Evolutionary conservation across 2,797 vertebrate species (phyloP), one percentile per base, ranked within the genome.

Genomic region (Spinus olivaceus): DNA sequence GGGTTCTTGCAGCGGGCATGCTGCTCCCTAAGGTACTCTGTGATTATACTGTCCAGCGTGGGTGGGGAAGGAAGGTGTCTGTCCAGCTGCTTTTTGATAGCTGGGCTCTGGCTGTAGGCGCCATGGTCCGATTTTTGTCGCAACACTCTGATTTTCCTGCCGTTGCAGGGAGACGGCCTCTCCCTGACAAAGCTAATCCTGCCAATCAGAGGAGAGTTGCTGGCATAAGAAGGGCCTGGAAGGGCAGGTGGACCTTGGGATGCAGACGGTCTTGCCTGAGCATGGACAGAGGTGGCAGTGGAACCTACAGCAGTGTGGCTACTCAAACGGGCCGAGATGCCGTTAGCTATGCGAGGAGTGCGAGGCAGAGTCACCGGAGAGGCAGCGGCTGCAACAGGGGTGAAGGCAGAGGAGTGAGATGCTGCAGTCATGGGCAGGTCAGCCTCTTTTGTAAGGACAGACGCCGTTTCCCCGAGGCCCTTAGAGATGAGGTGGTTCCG

Each of bases 1-100:
- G 99, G 99, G 98, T 99, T 99, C 98, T 99, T 99, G 98, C 99
- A 99, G 97, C 99, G 99, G 13, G 99, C 99, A 2, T 99, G 99
- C 97, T 99, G 99, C 96, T 99, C 99, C 94, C 99, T 98, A 97
- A 99, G 98, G 96, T 99, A 99, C 95, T 99, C 99, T 32, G 99
- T 99, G 97, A 99, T 99, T 97, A 99, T 99, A 97, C 99, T 98
- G 98, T 99, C 99, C 94, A 99, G 97, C 1, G 99, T 99, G 86
- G 99, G 99, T 6, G 99, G 99, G 79, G 99, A 99, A 77, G 99
- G 99, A 95, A 99, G 98, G 95, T 99, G 99, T 76, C 99, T 98
- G 97, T 99, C 99, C 97, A 99, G 96, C 97, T 99, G 99, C 93
- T 99, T 99, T 97, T 99, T 99, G 98, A 99, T 99, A 88, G 99